phyloP scores from a whole-genome alignment of 1,140 invertebrate species.

The Radopholus similis region DNA sequence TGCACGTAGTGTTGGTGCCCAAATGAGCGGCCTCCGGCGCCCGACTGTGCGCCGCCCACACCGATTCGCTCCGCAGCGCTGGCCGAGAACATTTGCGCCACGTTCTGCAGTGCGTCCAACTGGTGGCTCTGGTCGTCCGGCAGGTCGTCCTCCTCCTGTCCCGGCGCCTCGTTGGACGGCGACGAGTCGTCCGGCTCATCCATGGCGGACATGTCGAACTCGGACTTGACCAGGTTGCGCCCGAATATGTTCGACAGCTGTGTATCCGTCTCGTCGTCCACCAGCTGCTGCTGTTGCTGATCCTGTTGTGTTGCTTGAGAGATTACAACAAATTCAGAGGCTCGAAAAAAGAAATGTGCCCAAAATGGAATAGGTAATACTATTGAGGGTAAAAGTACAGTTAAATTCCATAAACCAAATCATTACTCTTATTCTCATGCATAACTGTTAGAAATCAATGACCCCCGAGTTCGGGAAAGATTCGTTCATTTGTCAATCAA shows the following conservation, averaged over 20 bases:
- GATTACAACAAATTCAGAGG: too few relatives aligned
- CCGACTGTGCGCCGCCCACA: neutral
- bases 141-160: neutral
- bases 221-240: conserved; percentile 25
- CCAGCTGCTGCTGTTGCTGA: neutral
- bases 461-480: too few relatives aligned
- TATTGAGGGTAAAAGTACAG: too few relatives aligned
- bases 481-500: too few relatives aligned
- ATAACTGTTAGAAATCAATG: too few relatives aligned
- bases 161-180: neutral
- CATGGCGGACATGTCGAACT: conserved; percentile 22
- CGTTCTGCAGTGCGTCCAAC: conserved; percentile 28
- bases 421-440: too few relatives aligned
- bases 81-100: conserved; percentile 24
- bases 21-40: neutral
- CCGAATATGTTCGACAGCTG: conserved; percentile 41
- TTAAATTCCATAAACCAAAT: too few relatives aligned
- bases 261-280: conserved; percentile 26
- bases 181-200: neutral
- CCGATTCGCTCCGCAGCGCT: neutral
- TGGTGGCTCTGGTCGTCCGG: conserved; percentile 11
- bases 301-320: too few relatives aligned
- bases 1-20: neutral
- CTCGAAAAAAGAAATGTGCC: too few relatives aligned
- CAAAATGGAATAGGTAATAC: too few relatives aligned